Conservation (phyloP, 2,797 vertebrate genomes). For the Acrossocheilus fasciatus region DNA sequence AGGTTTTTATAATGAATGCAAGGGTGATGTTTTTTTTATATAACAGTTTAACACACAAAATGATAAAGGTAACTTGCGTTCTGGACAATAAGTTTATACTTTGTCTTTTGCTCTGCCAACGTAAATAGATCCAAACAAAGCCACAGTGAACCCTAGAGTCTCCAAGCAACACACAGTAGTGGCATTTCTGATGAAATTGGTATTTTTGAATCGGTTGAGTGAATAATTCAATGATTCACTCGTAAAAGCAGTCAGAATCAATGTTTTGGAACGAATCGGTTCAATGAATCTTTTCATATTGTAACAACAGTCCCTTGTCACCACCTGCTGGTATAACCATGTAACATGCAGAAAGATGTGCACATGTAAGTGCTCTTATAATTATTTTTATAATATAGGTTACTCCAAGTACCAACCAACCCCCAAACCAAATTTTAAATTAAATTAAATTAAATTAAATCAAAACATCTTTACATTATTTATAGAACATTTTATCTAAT, state of each 20-base stretch:
- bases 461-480: not conserved
- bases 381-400: not conserved
- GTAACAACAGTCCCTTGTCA: not conserved
- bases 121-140: not conserved
- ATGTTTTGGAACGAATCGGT: not conserved
- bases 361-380: not conserved
- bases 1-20: not conserved
- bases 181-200: not conserved
- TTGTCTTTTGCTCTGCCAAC: not conserved
- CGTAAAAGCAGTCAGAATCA: not conserved
- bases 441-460: not conserved
- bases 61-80: not conserved
- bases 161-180: not conserved
- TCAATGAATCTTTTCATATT: not conserved
- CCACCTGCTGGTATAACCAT: not conserved
- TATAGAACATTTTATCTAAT: not conserved
- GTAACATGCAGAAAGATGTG: not conserved
- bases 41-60: not conserved
- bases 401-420: not conserved
- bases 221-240: constrained; percentile 4
- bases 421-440: not conserved
- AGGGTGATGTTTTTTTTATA: not conserved
- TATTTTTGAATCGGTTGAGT: not conserved
- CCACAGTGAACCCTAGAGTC: not conserved
- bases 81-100: not conserved